Conservation (phyloP, 2,797 vertebrate genomes). For the Serranus cabrilla region DNA sequence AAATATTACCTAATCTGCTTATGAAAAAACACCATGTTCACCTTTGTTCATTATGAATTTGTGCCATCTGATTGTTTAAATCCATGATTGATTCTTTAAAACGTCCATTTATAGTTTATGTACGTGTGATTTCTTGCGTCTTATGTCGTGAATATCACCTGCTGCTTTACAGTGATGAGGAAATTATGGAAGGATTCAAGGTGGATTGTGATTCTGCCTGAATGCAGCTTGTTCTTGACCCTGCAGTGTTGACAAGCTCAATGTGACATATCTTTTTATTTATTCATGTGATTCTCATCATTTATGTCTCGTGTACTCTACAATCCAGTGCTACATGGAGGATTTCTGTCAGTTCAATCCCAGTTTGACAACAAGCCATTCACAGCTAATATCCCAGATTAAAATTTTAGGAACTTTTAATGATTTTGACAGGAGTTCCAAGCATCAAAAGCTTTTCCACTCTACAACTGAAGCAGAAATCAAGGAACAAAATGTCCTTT, state of each 20-base stretch:
- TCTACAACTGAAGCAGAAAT: slow-evolving; percentile 21
- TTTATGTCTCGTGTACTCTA: slow-evolving; percentile 8
- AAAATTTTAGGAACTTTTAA: slow-evolving; percentile 14
- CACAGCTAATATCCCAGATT: slow-evolving; percentile 13
- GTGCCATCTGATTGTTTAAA: slow-evolving; percentile 16
- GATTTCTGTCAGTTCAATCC: slow-evolving; percentile 19
- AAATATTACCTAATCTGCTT: slow-evolving; percentile 62
- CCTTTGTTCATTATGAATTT: slow-evolving; percentile 29
- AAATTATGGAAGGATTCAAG: slow-evolving; percentile 11
- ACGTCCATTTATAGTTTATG: background rate
- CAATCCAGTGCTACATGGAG: slow-evolving; percentile 2
- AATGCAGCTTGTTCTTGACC: slow-evolving; percentile 6
- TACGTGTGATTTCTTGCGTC: background rate
- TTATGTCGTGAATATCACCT: background rate
- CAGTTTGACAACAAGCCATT: background rate
- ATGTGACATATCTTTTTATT: slow-evolving; percentile 27
- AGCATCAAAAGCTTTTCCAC: background rate
- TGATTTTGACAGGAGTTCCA: slow-evolving; percentile 22
- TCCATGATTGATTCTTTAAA: background rate
- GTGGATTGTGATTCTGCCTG: background rate
- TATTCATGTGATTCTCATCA: slow-evolving; percentile 33
- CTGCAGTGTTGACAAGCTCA: background rate
- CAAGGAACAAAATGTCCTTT: background rate
- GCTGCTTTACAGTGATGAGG: background rate
- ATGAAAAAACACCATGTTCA: slow-evolving; percentile 49